Evolutionary conservation across 64 coral and sea anemone species (phyloP).

Genomic region (Catalaphyllia jardinei): DNA sequence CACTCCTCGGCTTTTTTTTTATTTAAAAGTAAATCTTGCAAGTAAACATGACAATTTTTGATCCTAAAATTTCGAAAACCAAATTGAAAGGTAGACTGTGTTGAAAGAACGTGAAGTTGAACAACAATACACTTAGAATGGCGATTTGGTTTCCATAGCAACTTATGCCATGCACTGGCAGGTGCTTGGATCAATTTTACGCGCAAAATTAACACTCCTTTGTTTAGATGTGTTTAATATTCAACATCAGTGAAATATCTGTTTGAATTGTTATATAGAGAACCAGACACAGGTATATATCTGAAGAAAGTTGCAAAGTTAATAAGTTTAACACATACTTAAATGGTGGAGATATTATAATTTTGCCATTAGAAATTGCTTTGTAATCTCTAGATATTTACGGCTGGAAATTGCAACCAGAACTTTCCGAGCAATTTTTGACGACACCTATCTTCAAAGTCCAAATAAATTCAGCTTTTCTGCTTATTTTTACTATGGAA

Average conservation of each 20-base stretch:
- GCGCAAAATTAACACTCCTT: slow-evolving; percentile 2
- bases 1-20: background rate
- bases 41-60: background rate
- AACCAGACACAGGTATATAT: background rate
- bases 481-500: background rate
- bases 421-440: too few species aligned
- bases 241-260: background rate
- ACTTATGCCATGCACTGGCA: background rate
- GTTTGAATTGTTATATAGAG: background rate
- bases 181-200: background rate
- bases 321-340: background rate
- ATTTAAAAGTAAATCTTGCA: too few species aligned
- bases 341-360: background rate
- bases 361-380: too few species aligned
- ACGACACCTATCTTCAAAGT: too few species aligned
- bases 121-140: background rate
- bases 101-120: background rate
- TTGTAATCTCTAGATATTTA: too few species aligned
- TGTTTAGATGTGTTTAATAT: background rate
- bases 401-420: too few species aligned
- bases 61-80: background rate
- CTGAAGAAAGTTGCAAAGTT: background rate
- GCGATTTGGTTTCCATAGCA: background rate
- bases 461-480: too few species aligned
- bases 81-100: background rate